Base-by-base conservation (phyloP, 2,797 vertebrate genomes). In the Leptodon cayanensis region DNA sequence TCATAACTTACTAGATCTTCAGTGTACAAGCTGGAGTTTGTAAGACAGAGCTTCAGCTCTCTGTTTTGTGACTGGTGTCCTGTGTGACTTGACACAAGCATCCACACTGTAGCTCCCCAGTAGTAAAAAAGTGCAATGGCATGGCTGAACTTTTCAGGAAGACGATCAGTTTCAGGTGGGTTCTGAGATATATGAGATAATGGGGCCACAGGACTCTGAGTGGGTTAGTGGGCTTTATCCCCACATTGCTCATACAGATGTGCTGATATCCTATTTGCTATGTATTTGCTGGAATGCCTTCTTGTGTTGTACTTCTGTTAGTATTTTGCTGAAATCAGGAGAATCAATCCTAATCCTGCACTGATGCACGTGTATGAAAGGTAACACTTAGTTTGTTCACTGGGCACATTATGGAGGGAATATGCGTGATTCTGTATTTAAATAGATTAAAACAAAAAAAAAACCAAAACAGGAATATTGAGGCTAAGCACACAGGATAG, bases 281-380 rank as follows among this genome's bases (percentile, higher is more conserved):
- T 13, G 9, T 40, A 17, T 65, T 86, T 67, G 44, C 40, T 71
- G 66, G 57, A 88, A 81, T 62, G 79, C 25, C 44, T 91, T 29
- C 24, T 74, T 1, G 2, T 8, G 3, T n/a, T 57, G 26, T 3
- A 15, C 13, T 82, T 81, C 15, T 2, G 0, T 22, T 52, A 55
- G 8, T 33, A 29, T 50, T 62, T 44, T 76, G 16, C 39, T 65
- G 26, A 83, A 78, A 83, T 74, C 39, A 78, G 55, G 16, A 65
- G 44, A 74, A 74, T 78, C 15, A 20, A 20, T 49, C 31, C 39
- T 55, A 88, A 59, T 29, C 29, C 73, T 88, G 49, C 76, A 63
- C 19, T 2, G 2, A 66, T 12, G 39, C 15, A n/a, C 2, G 3
- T 1, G 2, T 49, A 42, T 17, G n/a, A 67, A 84, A 63, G 47